Base-by-base conservation (phyloP, 2,888 invertebrate species). In the Protonemura montana region DNA sequence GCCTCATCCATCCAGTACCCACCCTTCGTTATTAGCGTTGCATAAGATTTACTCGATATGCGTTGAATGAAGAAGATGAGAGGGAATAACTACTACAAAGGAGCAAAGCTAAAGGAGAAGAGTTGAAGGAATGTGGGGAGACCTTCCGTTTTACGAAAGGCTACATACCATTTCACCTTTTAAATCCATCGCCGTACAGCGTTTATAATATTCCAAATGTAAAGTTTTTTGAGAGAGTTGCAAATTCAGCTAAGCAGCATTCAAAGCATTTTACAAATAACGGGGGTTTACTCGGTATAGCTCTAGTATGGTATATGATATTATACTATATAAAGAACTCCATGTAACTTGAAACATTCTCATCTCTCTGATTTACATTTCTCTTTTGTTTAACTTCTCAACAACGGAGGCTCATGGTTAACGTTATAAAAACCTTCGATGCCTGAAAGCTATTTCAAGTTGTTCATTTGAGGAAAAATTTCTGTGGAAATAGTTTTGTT, bases 1-100 rank as follows among this genome's bases (percentile, higher is more conserved):
- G 35, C 5, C 35, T 10, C 3, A 6, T 3, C 5, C 10, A 35
- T 10, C 35, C 35, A 6, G 35, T 35, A 59, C 59, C 59, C 59
- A 59, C 59, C 59, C 59, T 59, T 21, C 59, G 7, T 59, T 59
- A 59, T 59, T 59, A 59, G 59, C 59, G 59, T 21, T 59, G 59
- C 59, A 59, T 59, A 59, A n/a, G 59, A 59, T 2, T 59, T 59
- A 59, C 59, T 59, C 59, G 59, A 59, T 59, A 59, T 59, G 21
- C 16, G 59, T 21, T 59, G 59, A 59, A 59, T 59, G 59, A 59
- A 59, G 59, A 21, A 59, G 59, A 59, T 59, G 59, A 59, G 59
- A 59, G 59, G 59, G 59, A 59, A 59, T 59, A 59, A 59, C 59
- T 59, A 59, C 59, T 59, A 59, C 59, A 59, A 59, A 59, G 59